phyloP scores from a whole-genome alignment of 2,888 invertebrate species.

The Epistrophe eligans region DNA sequence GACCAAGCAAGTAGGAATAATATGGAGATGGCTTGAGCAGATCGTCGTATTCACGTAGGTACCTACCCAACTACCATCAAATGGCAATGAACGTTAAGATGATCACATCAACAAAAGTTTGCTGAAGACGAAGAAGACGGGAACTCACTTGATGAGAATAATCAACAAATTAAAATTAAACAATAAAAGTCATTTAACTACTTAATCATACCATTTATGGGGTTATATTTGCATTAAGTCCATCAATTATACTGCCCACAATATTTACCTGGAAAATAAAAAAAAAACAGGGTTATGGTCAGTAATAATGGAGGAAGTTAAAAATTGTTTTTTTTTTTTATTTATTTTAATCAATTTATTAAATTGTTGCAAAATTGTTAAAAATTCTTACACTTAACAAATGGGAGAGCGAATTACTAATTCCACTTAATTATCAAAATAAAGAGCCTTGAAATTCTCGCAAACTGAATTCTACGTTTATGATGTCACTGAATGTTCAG shows the following conservation, averaged over 20 bases:
- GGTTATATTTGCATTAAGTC: background rate
- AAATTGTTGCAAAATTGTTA: background rate
- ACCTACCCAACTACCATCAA: background rate
- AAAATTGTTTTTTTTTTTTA: background rate
- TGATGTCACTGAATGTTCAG: background rate
- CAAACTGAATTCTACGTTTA: background rate
- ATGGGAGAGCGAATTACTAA: background rate
- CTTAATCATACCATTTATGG: slow-evolving; percentile 34
- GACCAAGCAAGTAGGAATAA: slow-evolving; percentile 39
- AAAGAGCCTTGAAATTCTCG: background rate
- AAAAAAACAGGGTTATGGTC: slow-evolving; percentile 3
- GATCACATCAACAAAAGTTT: slow-evolving; percentile 40
- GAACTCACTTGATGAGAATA: background rate
- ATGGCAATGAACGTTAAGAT: slow-evolving; percentile 39
- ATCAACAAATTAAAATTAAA: slow-evolving; percentile 15
- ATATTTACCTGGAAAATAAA: slow-evolving; percentile 56
- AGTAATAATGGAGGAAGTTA: slow-evolving; percentile 1
- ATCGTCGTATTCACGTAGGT: background rate
- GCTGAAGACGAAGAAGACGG: background rate
- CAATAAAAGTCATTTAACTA: slow-evolving; percentile 22
- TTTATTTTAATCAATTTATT: background rate
- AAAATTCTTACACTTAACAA: background rate
- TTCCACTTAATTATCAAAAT: background rate
- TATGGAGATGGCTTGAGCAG: slow-evolving; percentile 7
- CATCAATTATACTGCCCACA: slow-evolving; percentile 7